Percentiles rank a stretch among this genome's conserved stretches.
Conservation (phyloP, 1,140 invertebrate species). For the Pachyrhynchus sulphureomaculatus region DNA sequence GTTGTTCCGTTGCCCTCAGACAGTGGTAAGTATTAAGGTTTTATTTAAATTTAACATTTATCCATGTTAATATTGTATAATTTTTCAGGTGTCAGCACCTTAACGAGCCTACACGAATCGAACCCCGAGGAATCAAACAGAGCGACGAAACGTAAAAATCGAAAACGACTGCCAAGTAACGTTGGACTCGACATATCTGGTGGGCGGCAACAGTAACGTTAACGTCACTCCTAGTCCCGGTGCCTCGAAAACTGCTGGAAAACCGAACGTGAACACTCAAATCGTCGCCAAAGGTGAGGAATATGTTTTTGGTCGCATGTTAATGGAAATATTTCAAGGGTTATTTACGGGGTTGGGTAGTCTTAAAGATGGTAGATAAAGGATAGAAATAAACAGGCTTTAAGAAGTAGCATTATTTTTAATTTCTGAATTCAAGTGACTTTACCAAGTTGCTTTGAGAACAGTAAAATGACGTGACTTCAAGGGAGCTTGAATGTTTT, state of each 20-base stretch:
- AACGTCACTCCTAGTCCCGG: too few relatives aligned
- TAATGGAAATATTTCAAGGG: slow-evolving; percentile 34
- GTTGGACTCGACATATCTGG: slow-evolving; percentile 20
- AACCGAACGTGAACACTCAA: slow-evolving; percentile 18
- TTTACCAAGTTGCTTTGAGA: too few relatives aligned
- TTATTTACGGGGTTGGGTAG: slow-evolving; percentile 20
- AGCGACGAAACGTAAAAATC: slow-evolving; percentile 26
- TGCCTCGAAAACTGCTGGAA: slow-evolving; percentile 8
- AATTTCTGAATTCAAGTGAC: too few relatives aligned
- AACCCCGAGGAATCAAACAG: not conserved
- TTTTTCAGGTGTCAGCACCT: slow-evolving; percentile 11
- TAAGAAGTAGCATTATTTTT: too few relatives aligned
- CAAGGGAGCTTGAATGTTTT: too few relatives aligned
- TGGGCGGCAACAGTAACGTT: not conserved
- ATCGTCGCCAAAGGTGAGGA: slow-evolving; percentile 40
- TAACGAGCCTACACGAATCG: slow-evolving; percentile 2
- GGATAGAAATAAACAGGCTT: not conserved
- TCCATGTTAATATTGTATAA: not conserved
- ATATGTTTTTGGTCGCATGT: slow-evolving; percentile 30
- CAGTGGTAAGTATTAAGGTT: slow-evolving; percentile 9
- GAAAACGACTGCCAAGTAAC: slow-evolving; percentile 5
- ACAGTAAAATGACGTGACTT: too few relatives aligned
- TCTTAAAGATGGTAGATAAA: slow-evolving; percentile 2
- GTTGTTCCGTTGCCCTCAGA: slow-evolving; percentile 34
- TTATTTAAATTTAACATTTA: too few relatives aligned